Evolutionary conservation across 2,797 vertebrate species (phyloP).

Genomic region (Sparus aurata): DNA sequence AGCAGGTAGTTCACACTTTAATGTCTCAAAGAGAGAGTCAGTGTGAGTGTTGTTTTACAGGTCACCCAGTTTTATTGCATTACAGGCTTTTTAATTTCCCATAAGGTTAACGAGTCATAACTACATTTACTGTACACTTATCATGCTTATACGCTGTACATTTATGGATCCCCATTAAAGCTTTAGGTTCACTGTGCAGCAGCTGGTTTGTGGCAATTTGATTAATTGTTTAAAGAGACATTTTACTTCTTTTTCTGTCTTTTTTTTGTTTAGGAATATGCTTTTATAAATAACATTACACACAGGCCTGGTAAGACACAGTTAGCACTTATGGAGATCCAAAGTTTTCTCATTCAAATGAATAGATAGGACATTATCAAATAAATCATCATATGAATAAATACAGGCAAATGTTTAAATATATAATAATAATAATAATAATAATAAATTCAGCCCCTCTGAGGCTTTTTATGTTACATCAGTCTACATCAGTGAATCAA

Average conservation of each 20-base stretch:
- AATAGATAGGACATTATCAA: neutral
- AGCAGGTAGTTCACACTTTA: constrained; percentile 5
- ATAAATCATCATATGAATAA: neutral
- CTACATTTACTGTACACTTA: neutral
- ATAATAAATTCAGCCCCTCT: neutral
- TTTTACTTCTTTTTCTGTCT: no score
- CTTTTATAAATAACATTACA: neutral
- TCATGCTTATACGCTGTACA: neutral
- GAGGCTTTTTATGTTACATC: neutral
- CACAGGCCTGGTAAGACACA: neutral
- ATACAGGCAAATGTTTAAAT: neutral
- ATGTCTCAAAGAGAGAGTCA: constrained; percentile 1
- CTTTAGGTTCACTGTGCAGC: neutral
- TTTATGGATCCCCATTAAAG: neutral
- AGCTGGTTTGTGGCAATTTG: neutral
- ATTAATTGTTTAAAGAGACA: neutral
- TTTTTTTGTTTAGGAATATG: neutral
- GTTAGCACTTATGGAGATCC: neutral
- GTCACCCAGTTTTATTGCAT: neutral
- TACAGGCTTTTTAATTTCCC: constrained; percentile 14
- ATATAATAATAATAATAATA: no score
- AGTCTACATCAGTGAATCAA: neutral
- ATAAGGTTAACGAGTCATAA: constrained; percentile 5
- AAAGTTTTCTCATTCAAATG: neutral
- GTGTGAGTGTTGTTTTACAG: neutral